Conservation (phyloP, 2,888 invertebrate species). For the Drosophila falleni region DNA sequence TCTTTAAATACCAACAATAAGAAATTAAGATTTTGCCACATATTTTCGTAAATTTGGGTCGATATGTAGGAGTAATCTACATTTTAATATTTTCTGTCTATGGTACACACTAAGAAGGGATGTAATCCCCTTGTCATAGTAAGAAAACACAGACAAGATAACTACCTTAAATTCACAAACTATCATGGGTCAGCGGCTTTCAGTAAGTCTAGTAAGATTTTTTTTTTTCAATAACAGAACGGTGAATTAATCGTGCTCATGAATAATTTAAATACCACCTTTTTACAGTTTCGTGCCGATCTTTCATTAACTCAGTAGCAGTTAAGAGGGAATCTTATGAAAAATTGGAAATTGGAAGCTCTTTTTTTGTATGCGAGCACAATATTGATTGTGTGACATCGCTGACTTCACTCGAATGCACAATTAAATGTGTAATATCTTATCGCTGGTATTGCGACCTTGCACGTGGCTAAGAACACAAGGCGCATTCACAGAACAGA, state of each 20-base stretch:
- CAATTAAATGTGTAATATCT: conserved; percentile 62
- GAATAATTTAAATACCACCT: too few species aligned
- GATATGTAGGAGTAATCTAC: background rate
- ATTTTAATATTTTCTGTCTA: too few species aligned
- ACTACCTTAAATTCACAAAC: too few species aligned
- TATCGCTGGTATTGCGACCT: conserved; percentile 49
- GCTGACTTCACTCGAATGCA: conserved; percentile 57
- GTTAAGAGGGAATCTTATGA: background rate
- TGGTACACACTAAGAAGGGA: too few species aligned
- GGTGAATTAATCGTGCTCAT: too few species aligned
- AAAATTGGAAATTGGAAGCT: background rate
- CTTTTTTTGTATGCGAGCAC: background rate
- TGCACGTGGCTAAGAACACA: conserved; percentile 58
- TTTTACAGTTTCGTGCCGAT: background rate
- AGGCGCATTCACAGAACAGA: conserved; percentile 26
- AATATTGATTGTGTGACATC: conserved; percentile 35
- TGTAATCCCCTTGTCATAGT: too few species aligned
- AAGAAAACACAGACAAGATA: too few species aligned
- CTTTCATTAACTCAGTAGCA: background rate
- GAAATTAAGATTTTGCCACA: too few species aligned
- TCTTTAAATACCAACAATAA: too few species aligned
- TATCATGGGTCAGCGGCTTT: too few species aligned
- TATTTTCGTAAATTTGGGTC: too few species aligned
- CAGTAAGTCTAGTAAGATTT: background rate
- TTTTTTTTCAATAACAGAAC: background rate